Base-by-base conservation (phyloP, 2,888 invertebrate species). In the Drosophila percnosoma region DNA sequence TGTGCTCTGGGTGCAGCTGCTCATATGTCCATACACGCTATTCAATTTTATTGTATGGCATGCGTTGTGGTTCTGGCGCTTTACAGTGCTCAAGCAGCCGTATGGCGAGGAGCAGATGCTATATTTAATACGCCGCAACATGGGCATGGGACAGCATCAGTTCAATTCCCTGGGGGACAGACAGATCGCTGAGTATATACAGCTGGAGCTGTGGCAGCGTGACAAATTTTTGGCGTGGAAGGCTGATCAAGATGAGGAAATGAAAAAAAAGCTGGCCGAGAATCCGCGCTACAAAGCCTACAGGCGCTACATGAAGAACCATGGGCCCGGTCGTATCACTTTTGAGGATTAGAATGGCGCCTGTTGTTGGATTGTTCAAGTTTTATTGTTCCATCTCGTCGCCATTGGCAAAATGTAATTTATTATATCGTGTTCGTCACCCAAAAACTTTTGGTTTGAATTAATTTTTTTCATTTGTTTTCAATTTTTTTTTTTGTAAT, bases 231-330 rank as follows among this genome's bases (percentile, higher is more conserved):
- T 93, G 87, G 94, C 90, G 29, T 98, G 98, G 98, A 97, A 97
- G 91, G 93, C 95, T 79, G 94, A 96, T 62, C 96, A 97, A 91
- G 98, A 98, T 82, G 97, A 97, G 84, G 96, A 97, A 91, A 95
- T 96, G 90, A 97, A 97, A 90, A 96, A 96, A 79, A 96, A 97
- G 83, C 92, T 98, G 90, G 97, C 98, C 0, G 97, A 98, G 87
- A 98, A 96, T 93, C 96, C 96, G 61, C 95, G 96, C 90, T 97
- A 98, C 92, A 98, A 98, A 93, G 96, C 97, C 75, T 98, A 98
- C 91, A 94, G 98, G 72, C 94, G 98, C 68, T 98, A 97, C 92
- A 96, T 98, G 94, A 98, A 97, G 93, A 97, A 96, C 88, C 97
- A 98, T 91, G 98, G 98, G 4, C 95, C 97, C 0, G 96, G 97